Evolutionary conservation across 2,888 invertebrate species (phyloP).

Genomic region (Himalopsyche kuldschensis): DNA sequence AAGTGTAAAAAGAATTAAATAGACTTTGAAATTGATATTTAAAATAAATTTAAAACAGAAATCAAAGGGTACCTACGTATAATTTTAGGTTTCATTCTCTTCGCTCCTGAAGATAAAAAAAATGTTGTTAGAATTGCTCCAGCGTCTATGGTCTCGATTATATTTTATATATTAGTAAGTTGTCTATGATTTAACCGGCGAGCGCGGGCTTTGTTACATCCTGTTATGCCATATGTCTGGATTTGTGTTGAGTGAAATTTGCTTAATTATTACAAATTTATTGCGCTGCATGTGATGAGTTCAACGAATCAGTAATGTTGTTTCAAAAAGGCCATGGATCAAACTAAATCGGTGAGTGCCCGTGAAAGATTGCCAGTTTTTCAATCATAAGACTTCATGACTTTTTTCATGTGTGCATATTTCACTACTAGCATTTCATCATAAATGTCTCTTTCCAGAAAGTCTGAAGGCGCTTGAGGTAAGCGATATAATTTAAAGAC

Average conservation of each 20-base stretch:
- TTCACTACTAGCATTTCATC: conserved; percentile 62
- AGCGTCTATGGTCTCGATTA: too few relatives aligned
- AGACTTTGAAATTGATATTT: too few relatives aligned
- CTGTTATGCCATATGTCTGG: conserved; percentile 58
- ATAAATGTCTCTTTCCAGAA: conserved; percentile 63
- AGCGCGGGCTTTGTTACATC: conserved; percentile 59
- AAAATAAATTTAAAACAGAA: too few relatives aligned
- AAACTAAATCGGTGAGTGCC: conserved; percentile 61
- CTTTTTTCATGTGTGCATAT: conserved; percentile 63
- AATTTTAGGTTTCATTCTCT: too few relatives aligned
- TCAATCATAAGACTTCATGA: conserved; percentile 57
- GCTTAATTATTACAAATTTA: conserved; percentile 48
- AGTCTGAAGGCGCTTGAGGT: conserved; percentile 60
- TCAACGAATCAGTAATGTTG: conserved; percentile 59
- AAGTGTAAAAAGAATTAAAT: too few relatives aligned
- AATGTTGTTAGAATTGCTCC: too few relatives aligned
- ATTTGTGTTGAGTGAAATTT: conserved; percentile 53
- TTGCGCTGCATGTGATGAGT: conserved; percentile 39
- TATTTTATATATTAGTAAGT: too few relatives aligned
- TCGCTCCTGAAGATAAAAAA: too few relatives aligned
- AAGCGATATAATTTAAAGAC: conserved; percentile 47
- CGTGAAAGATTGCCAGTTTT: conserved; percentile 45
- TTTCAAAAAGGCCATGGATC: conserved; percentile 62
- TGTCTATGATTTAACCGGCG: conserved; percentile 45
- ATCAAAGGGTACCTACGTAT: too few relatives aligned